Evolutionary conservation across 2,888 invertebrate species (phyloP).

Genomic region (Argyra leucocephala): DNA sequence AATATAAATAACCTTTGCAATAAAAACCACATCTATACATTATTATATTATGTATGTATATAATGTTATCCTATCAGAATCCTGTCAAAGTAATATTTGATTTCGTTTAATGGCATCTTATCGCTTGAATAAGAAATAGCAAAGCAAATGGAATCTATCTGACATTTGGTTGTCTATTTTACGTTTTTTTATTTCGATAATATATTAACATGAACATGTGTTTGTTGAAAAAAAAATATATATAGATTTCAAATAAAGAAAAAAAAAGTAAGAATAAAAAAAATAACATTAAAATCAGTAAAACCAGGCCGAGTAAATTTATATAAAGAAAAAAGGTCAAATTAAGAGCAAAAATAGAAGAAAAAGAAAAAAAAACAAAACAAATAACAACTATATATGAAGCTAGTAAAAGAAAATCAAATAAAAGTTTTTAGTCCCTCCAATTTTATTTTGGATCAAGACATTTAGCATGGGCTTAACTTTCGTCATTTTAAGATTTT

Average conservation of each 20-base stretch:
- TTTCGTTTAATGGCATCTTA: slow-evolving; percentile 25
- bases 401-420: background rate
- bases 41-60: no score
- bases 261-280: no score
- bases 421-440: slow-evolving; percentile 1
- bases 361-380: background rate
- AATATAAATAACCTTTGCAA: no score
- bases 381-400: background rate
- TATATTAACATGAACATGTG: background rate
- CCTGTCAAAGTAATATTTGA: slow-evolving; percentile 22
- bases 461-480: background rate
- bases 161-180: background rate
- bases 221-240: background rate
- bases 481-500: background rate
- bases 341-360: background rate
- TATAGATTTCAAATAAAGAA: no score
- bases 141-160: background rate
- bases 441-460: background rate
- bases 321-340: background rate
- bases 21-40: no score
- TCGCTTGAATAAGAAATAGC: slow-evolving; percentile 19
- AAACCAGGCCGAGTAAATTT: background rate
- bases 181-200: background rate
- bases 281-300: background rate
- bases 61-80: background rate